A percentile compares a stretch with the other conserved stretches of the same genome.
Conservation (phyloP, 1,140 invertebrate genomes). For the Latrodectus geometricus region DNA sequence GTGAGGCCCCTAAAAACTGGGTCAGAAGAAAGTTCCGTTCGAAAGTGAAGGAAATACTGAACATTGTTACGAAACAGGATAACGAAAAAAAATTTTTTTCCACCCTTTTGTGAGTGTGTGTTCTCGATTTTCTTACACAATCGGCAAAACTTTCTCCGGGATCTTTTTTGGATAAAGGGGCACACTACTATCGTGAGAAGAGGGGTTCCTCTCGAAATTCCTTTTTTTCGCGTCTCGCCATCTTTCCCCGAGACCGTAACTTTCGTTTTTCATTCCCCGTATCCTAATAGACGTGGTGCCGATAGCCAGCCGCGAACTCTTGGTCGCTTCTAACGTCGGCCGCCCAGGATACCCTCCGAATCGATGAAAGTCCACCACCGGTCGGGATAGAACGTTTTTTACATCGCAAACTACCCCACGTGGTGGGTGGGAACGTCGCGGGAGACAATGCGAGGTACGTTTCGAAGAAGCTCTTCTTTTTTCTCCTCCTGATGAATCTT, state of each 20-base stretch:
- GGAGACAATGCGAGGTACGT: no score
- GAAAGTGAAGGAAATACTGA: conserved; percentile 50
- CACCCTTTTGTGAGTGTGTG: conserved; percentile 41
- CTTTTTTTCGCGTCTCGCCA: conserved; percentile 33
- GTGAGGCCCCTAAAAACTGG: conserved; percentile 32
- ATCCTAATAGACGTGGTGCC: background rate
- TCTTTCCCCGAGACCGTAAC: conserved; percentile 26
- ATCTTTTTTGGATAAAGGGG: background rate
- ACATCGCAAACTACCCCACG: background rate
- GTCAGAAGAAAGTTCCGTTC: conserved; percentile 59
- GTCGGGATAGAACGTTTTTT: background rate
- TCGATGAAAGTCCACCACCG: background rate
- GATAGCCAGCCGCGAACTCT: background rate
- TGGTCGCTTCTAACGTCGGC: background rate
- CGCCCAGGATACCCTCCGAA: background rate
- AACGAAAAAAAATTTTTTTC: conserved; percentile 26
- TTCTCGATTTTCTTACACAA: conserved; percentile 56
- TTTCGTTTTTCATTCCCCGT: conserved; percentile 50
- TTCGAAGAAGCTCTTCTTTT: no score
- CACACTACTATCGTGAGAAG: conserved; percentile 38
- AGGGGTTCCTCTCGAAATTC: background rate
- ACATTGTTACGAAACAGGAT: conserved; percentile 2
- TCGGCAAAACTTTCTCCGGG: conserved; percentile 51
- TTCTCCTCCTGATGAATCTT: background rate
- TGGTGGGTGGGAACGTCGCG: background rate